Conservation (phyloP, 2,888 invertebrate genomes). For the Brenthis ino region DNA sequence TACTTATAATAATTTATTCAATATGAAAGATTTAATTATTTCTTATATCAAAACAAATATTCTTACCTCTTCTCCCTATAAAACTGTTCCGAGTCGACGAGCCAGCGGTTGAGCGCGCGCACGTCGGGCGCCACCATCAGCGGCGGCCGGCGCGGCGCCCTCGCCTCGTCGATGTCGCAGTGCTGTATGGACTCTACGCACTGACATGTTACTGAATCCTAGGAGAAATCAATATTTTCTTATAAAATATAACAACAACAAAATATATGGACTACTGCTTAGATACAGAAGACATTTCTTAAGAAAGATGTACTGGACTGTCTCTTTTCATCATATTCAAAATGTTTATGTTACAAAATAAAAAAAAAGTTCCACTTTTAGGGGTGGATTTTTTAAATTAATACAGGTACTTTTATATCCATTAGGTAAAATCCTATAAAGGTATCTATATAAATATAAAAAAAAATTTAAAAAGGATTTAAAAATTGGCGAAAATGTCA, state of each 20-base stretch:
- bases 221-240: not conserved
- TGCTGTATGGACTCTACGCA: slow-evolving; percentile 67
- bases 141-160: slow-evolving; percentile 59
- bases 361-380: too few relatives aligned
- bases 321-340: too few relatives aligned
- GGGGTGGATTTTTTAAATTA: too few relatives aligned
- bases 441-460: too few relatives aligned
- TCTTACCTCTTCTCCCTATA: slow-evolving; percentile 80
- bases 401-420: too few relatives aligned
- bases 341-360: too few relatives aligned
- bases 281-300: too few relatives aligned
- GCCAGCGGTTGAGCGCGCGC: slow-evolving; percentile 74
- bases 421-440: too few relatives aligned
- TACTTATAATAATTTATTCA: too few relatives aligned
- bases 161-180: slow-evolving; percentile 52
- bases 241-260: not conserved
- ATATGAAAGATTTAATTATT: not conserved
- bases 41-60: not conserved
- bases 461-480: too few relatives aligned
- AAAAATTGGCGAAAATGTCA: not conserved
- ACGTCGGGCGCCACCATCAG: slow-evolving; percentile 65
- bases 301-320: too few relatives aligned
- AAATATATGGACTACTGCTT: too few relatives aligned
- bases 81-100: slow-evolving; percentile 73
- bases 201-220: slow-evolving; percentile 77